Evolutionary conservation across 1,140 invertebrate species (phyloP), one percentile per base, ranked within the genome.

Genomic region (Dryas iulia): DNA sequence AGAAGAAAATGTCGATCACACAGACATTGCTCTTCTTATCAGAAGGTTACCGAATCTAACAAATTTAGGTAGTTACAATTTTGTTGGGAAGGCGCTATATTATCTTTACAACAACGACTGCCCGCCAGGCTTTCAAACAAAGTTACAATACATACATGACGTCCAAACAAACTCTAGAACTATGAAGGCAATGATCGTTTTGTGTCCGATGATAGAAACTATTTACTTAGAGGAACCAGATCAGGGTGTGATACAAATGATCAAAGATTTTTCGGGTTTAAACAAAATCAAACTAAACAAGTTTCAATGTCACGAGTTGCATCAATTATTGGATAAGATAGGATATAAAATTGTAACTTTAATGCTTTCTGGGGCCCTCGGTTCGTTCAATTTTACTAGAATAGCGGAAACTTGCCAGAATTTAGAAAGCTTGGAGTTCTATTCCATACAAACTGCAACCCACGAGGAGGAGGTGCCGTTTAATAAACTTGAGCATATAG

Each of bases 1-100:
- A 0, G 94, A 95, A 78, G 93, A 93, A 81, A 93, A 94, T 72
- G 92, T 95, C 30, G 94, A 94, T 76, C 93, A 94, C 39, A 93
- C 93, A 10, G 93, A 94, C 54, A 90, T 95, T 2, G 93, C 94
- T 1, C 75, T 94, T 23, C 86, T 95, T 8, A 93, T 95, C 59
- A 88, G 92, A 72, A 84, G 92, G 73, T 90, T 95, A 74, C 94
- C 94, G 1, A 94, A 94, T 73, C 83, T 95, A 58, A 93, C 92
- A 12, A 94, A 93, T 24, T 80, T 95, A 10, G 93, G 94, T 25
- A 94, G 93, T 21, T 95, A 95, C 79, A 94, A 94, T 0, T 95
- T 93, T 76, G 94, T 94, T 18, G 94, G 94, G 1, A 93, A 92
- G 73, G 89, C 94, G 11, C 77, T 95, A 10, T 87, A 92, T 58